Conservation (phyloP, 2,797 vertebrate species). For the Sciaenops ocellatus region DNA sequence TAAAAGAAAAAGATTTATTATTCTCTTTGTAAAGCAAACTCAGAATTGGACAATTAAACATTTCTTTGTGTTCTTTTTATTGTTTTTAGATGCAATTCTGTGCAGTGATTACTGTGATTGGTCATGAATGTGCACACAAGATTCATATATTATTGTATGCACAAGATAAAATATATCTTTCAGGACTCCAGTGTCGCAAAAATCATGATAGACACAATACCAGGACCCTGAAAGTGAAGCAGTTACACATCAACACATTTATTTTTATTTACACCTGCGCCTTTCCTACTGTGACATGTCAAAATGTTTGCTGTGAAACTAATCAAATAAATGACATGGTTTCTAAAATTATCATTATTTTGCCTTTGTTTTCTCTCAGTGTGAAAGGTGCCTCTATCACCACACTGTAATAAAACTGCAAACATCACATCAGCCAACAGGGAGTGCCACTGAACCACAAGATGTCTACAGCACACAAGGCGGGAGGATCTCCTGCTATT, state of each 20-base stretch:
- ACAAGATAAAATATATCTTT: background rate
- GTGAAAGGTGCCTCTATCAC: background rate
- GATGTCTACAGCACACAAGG: background rate
- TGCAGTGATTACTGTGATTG: background rate
- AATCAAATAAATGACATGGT: background rate
- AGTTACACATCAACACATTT: too few relatives aligned
- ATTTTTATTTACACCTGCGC: background rate
- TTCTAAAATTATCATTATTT: background rate
- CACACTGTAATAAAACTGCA: conserved; percentile 30
- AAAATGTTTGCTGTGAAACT: background rate
- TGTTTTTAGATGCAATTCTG: conserved; percentile 32
- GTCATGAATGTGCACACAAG: background rate
- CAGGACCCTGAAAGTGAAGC: background rate
- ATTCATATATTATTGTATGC: background rate
- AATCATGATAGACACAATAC: background rate
- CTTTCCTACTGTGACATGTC: background rate
- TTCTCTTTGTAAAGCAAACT: conserved; percentile 42
- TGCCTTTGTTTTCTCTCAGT: background rate
- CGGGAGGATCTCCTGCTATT: background rate
- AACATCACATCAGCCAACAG: conserved; percentile 59
- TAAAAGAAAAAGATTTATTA: conserved; percentile 7
- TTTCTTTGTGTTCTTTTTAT: conserved; percentile 21
- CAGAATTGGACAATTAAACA: conserved; percentile 19
- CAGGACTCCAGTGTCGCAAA: too few relatives aligned
- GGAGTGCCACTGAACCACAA: conserved; percentile 60